Conservation (phyloP, 1,140 invertebrate species). For the Patella vulgata region DNA sequence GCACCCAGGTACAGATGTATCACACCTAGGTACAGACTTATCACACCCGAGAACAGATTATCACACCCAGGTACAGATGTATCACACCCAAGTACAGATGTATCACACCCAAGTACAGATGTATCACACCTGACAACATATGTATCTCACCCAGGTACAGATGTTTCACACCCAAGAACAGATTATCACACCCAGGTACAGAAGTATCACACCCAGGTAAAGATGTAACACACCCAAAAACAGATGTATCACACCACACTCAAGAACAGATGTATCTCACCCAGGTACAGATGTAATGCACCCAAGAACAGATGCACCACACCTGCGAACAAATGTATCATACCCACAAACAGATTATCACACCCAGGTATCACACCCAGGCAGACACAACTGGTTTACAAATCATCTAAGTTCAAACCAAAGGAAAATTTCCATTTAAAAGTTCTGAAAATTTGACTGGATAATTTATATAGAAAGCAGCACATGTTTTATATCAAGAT, state of each 20-base stretch:
- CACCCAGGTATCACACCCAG: too few relatives aligned
- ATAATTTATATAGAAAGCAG: too few relatives aligned
- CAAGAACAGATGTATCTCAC: slow-evolving; percentile 9
- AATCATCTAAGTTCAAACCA: too few relatives aligned
- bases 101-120: slow-evolving; percentile 1
- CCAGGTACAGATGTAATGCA: slow-evolving; percentile 1
- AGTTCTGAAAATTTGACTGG: too few relatives aligned
- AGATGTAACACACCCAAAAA: slow-evolving; percentile 1
- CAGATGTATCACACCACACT: not conserved
- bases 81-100: not conserved
- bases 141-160: not conserved
- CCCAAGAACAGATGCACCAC: not conserved
- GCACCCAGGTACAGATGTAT: not conserved
- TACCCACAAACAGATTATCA: too few relatives aligned
- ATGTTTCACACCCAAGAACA: not conserved
- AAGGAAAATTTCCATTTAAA: too few relatives aligned
- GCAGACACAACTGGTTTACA: too few relatives aligned
- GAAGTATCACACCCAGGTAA: slow-evolving; percentile 13
- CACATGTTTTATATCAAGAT: too few relatives aligned
- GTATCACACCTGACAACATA: slow-evolving; percentile 16
- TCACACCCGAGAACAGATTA: too few relatives aligned
- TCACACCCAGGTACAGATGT: slow-evolving; percentile 6
- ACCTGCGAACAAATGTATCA: slow-evolving; percentile 4
- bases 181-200: slow-evolving; percentile 5
- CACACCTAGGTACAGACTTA: slow-evolving; percentile 2